Base-by-base conservation (phyloP, 2,888 invertebrate species). In the Ochropleura plecta region DNA sequence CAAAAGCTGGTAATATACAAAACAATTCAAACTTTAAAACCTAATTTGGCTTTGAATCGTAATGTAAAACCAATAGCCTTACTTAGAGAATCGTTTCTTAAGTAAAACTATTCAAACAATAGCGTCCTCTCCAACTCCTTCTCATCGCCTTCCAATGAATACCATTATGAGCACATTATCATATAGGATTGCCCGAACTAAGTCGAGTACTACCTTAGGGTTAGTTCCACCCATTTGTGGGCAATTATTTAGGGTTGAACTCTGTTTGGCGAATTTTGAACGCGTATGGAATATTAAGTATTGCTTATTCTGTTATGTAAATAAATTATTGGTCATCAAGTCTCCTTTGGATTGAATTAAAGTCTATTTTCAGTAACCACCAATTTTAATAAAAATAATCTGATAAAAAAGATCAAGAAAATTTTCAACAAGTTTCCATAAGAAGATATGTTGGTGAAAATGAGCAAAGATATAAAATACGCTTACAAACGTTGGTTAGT, bases 121-220 rank as follows among this genome's bases (percentile, higher is more conserved):
- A 65, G 65, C 20, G 60, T 55, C 16, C 59, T 59, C 68, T 55
- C 42, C 51, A 10, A n/a, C 40, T 59, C 53, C 60, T 67, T 53
- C 62, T 57, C 67, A 70, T 70, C 60, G 51, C 74, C 62, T 62
- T 73, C 40, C 75, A 83, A 85, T 83, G 83, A 81, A 84, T 81
- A 73, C 73, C 30, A 73, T 73, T 74, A 75, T 57, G 70, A 63
- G 30, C 57, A 49, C 76, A 84, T 74, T 85, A 81, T 70, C 81
- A 78, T 81, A 78, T 62, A 70, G 78, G 48, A 83, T 69, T 75
- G 74, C 46, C 59, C n/a, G 67, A 67, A 78, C 67, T 70, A 20
- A 55, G 16, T 60, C 30, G 30, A 74, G 73, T 72, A 70, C 40
- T 51, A 70, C 70, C 70, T 46, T 64, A 46, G 67, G 40, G 59